These are phyloP conservation scores for Corynorhinus townsendii DNA, from an alignment of 2,113 vertebrate species.

Conservation along the genomic window DNA sequence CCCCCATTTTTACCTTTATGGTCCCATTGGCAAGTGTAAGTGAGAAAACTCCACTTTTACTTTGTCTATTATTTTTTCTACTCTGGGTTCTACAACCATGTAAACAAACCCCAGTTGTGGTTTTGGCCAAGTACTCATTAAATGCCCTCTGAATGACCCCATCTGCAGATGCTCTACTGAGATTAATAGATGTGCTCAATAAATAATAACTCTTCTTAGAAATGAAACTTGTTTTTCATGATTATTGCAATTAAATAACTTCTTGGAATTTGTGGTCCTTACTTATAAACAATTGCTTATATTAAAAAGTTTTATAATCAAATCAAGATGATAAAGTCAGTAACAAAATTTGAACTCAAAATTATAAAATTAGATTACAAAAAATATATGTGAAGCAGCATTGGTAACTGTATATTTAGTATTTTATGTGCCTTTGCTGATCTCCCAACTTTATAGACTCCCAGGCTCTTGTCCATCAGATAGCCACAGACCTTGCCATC, in stretches of 20 bases:
- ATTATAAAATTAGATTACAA: not conserved
- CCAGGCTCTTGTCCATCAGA: not conserved
- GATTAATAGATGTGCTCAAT: not conserved
- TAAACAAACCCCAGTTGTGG: not conserved
- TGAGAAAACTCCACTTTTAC: constrained; percentile 17
- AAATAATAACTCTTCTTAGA: not conserved
- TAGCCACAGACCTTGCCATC: not conserved
- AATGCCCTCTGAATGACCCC: not conserved
- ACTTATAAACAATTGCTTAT: not conserved
- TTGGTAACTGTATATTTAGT: not conserved
- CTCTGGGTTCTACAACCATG: not conserved
- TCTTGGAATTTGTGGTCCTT: not conserved
- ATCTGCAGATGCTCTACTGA: not conserved
- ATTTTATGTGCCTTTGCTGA: not conserved
- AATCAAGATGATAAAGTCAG: not conserved
- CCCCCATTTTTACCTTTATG: not conserved
- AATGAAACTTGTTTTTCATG: not conserved
- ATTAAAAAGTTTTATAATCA: not conserved
- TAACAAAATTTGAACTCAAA: constrained; percentile 17
- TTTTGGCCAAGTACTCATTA: not conserved
- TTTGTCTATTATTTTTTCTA: not conserved
- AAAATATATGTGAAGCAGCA: not conserved
- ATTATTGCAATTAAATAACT: not conserved
- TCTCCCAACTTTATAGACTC: not conserved
- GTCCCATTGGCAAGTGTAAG: not conserved